Percentiles rank a stretch among this genome's conserved stretches.
phyloP scores from a whole-genome alignment of 2,113 vertebrate genomes.

The Parotia lawesii region DNA sequence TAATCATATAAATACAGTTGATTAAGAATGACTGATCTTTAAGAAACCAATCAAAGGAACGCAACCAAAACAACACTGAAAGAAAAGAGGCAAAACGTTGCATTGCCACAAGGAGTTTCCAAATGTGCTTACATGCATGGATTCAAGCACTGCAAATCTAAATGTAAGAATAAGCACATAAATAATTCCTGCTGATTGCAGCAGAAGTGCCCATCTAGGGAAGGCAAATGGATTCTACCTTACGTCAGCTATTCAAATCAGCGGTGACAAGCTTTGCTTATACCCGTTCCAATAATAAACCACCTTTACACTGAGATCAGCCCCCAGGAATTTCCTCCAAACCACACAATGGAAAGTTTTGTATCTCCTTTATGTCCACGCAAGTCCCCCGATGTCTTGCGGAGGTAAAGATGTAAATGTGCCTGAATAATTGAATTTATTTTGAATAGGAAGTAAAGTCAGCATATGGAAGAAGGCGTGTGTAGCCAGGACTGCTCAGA shows the following conservation, averaged over 20 bases:
- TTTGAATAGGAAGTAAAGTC: not conserved
- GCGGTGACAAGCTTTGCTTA: not conserved
- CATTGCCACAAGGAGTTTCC: not conserved
- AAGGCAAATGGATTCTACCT: not conserved
- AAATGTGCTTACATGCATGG: not conserved
- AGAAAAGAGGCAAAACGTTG: not conserved
- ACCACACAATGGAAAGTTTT: not conserved
- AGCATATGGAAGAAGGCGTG: not conserved
- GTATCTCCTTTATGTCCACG: not conserved
- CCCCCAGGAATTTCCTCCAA: not conserved
- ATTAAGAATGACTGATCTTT: conserved; percentile 56
- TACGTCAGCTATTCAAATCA: not conserved
- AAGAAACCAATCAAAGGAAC: conserved; percentile 37
- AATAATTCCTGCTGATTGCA: conserved; percentile 32
- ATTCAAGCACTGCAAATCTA: conserved; percentile 11
- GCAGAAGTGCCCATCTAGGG: not conserved
- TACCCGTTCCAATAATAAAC: not conserved
- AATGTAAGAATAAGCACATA: not conserved
- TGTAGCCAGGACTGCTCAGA: not conserved
- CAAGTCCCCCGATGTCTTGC: not conserved
- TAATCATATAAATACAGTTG: conserved; percentile 63
- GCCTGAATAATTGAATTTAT: not conserved
- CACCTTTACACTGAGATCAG: not conserved
- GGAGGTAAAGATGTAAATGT: not conserved
- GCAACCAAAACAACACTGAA: conserved; percentile 4